phyloP scores from a whole-genome alignment of 2,113 vertebrate genomes.

The Pituophis catenifer region DNA sequence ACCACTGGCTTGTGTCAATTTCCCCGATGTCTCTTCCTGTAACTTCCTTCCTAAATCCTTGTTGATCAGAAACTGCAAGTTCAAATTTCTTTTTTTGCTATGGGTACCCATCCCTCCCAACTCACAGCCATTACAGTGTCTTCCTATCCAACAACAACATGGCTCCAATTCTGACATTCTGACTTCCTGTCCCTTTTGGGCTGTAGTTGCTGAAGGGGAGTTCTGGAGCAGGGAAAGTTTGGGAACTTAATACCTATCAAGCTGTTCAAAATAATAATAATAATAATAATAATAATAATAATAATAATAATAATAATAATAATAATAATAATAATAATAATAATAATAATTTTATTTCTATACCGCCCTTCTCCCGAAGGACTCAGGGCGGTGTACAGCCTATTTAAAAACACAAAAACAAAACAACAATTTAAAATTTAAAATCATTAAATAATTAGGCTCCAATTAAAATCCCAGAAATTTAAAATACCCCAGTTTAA shows the following conservation, averaged over 20 bases:
- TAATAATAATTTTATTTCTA: too few species aligned
- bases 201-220: not conserved
- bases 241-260: not conserved
- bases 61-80: not conserved
- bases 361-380: too few species aligned
- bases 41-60: not conserved
- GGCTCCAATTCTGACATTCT: not conserved
- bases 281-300: too few species aligned
- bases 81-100: not conserved
- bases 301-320: too few species aligned
- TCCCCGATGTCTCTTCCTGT: not conserved
- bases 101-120: not conserved
- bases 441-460: too few species aligned
- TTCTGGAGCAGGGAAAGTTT: not conserved
- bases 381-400: too few species aligned
- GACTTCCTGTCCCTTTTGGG: not conserved
- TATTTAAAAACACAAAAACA: too few species aligned
- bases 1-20: not conserved
- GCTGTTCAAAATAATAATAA: not conserved
- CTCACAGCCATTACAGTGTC: not conserved
- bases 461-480: too few species aligned
- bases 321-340: too few species aligned
- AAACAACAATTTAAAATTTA: too few species aligned
- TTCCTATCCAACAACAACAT: not conserved
- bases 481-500: too few species aligned